phyloP scores from a whole-genome alignment of 2,888 invertebrate genomes.

The Hypercompe scribonia region DNA sequence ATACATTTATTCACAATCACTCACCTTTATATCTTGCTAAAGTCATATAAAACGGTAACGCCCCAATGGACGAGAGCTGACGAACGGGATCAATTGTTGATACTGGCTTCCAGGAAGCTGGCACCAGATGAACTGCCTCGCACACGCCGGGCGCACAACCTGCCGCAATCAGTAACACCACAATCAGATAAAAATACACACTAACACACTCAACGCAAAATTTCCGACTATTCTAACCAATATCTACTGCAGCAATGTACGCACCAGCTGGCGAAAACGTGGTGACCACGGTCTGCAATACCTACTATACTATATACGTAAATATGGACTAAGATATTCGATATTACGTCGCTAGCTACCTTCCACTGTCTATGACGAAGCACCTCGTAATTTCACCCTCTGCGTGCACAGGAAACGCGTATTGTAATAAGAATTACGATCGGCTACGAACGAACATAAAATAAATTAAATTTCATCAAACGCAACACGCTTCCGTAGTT shows the following conservation, averaged over 20 bases:
- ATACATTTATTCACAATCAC: slow-evolving; percentile 61
- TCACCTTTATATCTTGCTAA: slow-evolving; percentile 97
- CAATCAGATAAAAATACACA: slow-evolving; percentile 52
- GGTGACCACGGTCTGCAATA: slow-evolving; percentile 74
- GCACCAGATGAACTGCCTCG: slow-evolving; percentile 64
- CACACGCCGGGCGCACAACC: slow-evolving; percentile 80
- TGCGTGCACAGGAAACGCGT: slow-evolving; percentile 62
- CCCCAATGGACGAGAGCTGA: slow-evolving; percentile 92
- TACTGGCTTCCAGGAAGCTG: slow-evolving; percentile 76
- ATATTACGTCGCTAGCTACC: slow-evolving; percentile 78
- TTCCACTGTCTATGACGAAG: slow-evolving; percentile 81
- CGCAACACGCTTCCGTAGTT: slow-evolving; percentile 75
- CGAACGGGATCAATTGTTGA: slow-evolving; percentile 84
- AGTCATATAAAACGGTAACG: slow-evolving; percentile 98
- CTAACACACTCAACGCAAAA: slow-evolving; percentile 51
- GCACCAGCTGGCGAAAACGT: slow-evolving; percentile 86
- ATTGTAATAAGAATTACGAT: slow-evolving; percentile 65
- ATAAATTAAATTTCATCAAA: slow-evolving; percentile 75
- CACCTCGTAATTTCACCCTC: slow-evolving; percentile 69
- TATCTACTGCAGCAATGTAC: slow-evolving; percentile 74
- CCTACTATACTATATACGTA: slow-evolving; percentile 71
- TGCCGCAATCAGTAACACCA: slow-evolving; percentile 72
- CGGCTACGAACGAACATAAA: slow-evolving; percentile 73
- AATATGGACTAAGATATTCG: slow-evolving; percentile 80
- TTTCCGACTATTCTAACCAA: slow-evolving; percentile 69